Evolutionary conservation across 2,797 vertebrate genomes (phyloP).

Genomic region (Schizothorax lantsangensis): DNA sequence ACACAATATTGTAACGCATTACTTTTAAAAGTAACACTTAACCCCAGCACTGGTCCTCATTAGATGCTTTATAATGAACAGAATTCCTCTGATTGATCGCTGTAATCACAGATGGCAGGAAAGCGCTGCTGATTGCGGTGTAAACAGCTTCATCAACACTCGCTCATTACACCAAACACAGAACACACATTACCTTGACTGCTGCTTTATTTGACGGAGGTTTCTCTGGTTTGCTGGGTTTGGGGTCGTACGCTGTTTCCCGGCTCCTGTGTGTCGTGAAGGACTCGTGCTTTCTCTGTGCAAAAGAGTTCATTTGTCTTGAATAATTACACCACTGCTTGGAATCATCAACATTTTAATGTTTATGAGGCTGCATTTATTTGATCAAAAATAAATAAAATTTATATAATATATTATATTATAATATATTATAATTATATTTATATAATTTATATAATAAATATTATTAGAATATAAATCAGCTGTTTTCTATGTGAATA

Average conservation of each 20-base stretch:
- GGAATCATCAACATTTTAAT: background rate
- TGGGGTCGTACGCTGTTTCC: slow-evolving; percentile 50
- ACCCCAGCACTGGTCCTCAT: background rate
- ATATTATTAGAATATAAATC: fast-evolving
- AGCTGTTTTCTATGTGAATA: background rate
- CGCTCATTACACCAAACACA: background rate
- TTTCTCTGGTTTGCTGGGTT: slow-evolving; percentile 75
- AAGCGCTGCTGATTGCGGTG: background rate
- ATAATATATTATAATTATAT: too few relatives aligned
- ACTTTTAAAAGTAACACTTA: background rate
- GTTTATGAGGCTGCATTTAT: background rate
- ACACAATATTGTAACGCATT: background rate
- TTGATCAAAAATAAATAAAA: background rate
- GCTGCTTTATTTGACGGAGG: slow-evolving; percentile 66
- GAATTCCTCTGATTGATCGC: background rate
- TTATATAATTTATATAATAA: too few relatives aligned
- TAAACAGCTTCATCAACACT: background rate
- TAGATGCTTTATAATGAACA: background rate
- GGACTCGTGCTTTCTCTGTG: slow-evolving; percentile 85
- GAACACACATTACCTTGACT: slow-evolving; percentile 72
- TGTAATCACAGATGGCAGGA: background rate
- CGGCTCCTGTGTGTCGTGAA: slow-evolving; percentile 72
- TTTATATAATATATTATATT: too few relatives aligned
- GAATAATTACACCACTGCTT: background rate
- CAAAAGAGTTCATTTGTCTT: background rate